Conservation (phyloP, 2,113 vertebrate species). For the Ascaphus truei region DNA sequence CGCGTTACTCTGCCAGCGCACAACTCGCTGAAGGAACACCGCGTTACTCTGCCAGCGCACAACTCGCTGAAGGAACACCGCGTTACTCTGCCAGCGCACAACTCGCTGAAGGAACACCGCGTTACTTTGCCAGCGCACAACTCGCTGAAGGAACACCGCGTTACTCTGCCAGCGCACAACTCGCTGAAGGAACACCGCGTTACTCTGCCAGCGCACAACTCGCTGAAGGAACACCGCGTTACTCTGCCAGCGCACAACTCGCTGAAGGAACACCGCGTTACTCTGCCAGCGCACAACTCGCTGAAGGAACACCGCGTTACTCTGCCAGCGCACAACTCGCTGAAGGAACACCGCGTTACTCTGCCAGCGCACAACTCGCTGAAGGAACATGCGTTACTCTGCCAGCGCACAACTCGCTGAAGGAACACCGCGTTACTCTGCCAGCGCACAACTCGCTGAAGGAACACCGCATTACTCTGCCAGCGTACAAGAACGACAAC, state of each 20-base stretch:
- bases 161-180: neutral
- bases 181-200: neutral
- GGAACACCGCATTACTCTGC: neutral
- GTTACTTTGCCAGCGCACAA: neutral
- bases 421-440: neutral
- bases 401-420: neutral
- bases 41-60: neutral
- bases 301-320: neutral
- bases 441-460: neutral
- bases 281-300: neutral
- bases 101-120: neutral
- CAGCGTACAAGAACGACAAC: conserved; percentile 14
- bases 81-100: neutral
- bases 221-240: neutral
- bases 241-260: neutral
- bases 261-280: neutral
- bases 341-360: neutral
- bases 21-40: neutral
- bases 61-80: neutral
- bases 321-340: neutral
- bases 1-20: neutral
- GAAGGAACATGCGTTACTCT: neutral
- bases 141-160: neutral
- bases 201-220: neutral
- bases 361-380: neutral